Evolutionary conservation across 2,888 invertebrate genomes (phyloP), one percentile per base, ranked within the genome.

Genomic region (Acrobasis consociella): DNA sequence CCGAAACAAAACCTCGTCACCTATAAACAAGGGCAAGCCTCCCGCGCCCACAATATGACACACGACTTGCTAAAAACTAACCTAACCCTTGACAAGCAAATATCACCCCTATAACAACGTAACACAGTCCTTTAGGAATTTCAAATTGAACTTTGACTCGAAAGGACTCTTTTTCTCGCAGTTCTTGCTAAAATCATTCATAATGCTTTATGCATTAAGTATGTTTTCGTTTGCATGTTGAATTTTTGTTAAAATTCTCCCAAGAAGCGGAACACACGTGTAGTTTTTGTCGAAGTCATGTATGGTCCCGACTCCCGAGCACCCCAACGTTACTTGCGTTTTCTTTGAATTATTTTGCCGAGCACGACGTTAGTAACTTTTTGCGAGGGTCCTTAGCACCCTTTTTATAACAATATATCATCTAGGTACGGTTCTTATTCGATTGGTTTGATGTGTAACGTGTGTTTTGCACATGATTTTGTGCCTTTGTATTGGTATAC

Each of bases 141-240:
- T 51, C 60, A 38, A 15, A 75, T 82, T 87, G 85, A 85, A 87
- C 87, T 87, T 82, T 85, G 85, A 85, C 86, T 81, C 31, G 31
- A 31, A 52, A 31, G 31, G 9, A 37, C 17, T 17, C 31, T 51
- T 9, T 51, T 17, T 17, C 13, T 52, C 8, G 11, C 8, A 22
- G 31, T 31, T 46, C 46, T 7, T 13, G 9, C 9, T 31, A 11
- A 52, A 52, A 31, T 52, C 52, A 22, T 31, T 52, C 52, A 3
- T 52, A 52, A 52, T 31, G 0, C 9, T n/a, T 31, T 1, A 7
- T 13, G 13, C 13, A 7, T 52, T 31, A n/a, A 8, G 31, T 52
- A 31, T 13, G 13, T 52, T 52, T 52, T 52, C 52, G 31, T 13
- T 13, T 13, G 17, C 55, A 55, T 39, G 15, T 9, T 39, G 39